phyloP scores from a whole-genome alignment of 2,888 invertebrate species.

The Acrocyrtus sp. region DNA sequence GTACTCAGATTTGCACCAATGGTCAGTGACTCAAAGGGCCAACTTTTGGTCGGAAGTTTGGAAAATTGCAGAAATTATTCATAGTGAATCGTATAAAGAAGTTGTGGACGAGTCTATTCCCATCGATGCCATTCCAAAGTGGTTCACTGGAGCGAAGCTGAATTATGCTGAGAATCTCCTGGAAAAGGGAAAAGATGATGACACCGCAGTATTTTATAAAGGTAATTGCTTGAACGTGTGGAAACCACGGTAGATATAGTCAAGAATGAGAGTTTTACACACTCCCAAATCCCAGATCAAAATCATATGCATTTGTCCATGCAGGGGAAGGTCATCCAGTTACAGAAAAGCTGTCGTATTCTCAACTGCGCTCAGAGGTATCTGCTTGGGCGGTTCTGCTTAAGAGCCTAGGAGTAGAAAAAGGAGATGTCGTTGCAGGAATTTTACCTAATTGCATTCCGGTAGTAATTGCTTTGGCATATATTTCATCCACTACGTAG shows the following conservation, averaged over 20 bases:
- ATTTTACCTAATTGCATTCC: slow-evolving; percentile 61
- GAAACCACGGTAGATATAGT: too few relatives aligned
- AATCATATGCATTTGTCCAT: too few relatives aligned
- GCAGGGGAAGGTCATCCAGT: slow-evolving; percentile 63
- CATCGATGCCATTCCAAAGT: slow-evolving; percentile 69
- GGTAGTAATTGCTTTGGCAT: slow-evolving; percentile 29
- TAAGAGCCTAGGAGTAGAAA: slow-evolving; percentile 65
- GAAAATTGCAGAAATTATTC: slow-evolving; percentile 62
- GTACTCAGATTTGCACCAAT: slow-evolving; percentile 63
- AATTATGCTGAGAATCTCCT: slow-evolving; percentile 71
- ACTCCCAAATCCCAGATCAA: too few relatives aligned
- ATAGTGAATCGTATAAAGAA: slow-evolving; percentile 57
- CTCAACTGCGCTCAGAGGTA: slow-evolving; percentile 66
- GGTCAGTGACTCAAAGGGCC: slow-evolving; percentile 62
- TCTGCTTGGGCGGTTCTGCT: slow-evolving; percentile 66
- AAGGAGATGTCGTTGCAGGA: slow-evolving; percentile 69
- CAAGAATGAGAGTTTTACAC: too few relatives aligned
- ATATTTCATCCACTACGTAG: too few relatives aligned
- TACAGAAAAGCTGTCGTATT: slow-evolving; percentile 65
- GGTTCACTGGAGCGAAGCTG: slow-evolving; percentile 69
- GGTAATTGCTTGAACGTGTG: slow-evolving; percentile 64
- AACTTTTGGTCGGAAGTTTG: slow-evolving; percentile 64
- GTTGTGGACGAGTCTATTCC: slow-evolving; percentile 64
- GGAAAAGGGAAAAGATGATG: slow-evolving; percentile 65
- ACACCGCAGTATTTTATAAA: slow-evolving; percentile 68